Base-by-base conservation (phyloP, 2,797 vertebrate genomes). In the Thalassophryne amazonica region DNA sequence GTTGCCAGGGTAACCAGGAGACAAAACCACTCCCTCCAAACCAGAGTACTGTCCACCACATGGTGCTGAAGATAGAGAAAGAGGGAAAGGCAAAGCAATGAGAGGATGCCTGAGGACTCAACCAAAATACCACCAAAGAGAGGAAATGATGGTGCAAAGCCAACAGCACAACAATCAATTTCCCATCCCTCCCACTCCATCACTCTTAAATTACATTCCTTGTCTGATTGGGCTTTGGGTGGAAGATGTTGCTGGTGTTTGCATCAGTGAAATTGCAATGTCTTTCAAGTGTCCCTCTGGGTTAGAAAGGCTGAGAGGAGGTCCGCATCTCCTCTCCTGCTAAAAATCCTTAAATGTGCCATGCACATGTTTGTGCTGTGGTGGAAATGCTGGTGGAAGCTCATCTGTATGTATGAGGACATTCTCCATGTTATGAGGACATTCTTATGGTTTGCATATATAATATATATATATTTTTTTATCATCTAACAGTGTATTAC, bases 21-120 rank as follows among this genome's bases (percentile, higher is more conserved):
- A 99, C 37, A 99, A 86, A 46, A 99, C 93, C 0, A 99, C 94
- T 11, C 97, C 97, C 0, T 98, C 95, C 0, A 94, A 88, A 40
- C 94, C 94, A 0, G 93, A 90, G 73, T 97, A 96, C 79, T 97
- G 95, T 51, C 97, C 97, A 3, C 97, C 97, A 27, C 97, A 99
- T 2, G 92, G 96, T 12, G 97, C 97, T 99, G 14, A 80, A 78
- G 50, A 78, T 33, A 83, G 62, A 82, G 19, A 50, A 2, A 37
- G 13, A 53, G 22, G 10, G 24, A 50, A 22, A 46, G 8, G 19
- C 13, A 60, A 37, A 48, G n/a, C n/a, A n/a, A 14, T 46, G 24
- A 18, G 33, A 57, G 18, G 43, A 70, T 42, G 63, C 46, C 50
- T 39, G 25, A 53, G 54, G 46, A 63, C 36, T 76, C 10, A 16